Conservation (phyloP, 2,797 vertebrate genomes). For the Morelia viridis region DNA sequence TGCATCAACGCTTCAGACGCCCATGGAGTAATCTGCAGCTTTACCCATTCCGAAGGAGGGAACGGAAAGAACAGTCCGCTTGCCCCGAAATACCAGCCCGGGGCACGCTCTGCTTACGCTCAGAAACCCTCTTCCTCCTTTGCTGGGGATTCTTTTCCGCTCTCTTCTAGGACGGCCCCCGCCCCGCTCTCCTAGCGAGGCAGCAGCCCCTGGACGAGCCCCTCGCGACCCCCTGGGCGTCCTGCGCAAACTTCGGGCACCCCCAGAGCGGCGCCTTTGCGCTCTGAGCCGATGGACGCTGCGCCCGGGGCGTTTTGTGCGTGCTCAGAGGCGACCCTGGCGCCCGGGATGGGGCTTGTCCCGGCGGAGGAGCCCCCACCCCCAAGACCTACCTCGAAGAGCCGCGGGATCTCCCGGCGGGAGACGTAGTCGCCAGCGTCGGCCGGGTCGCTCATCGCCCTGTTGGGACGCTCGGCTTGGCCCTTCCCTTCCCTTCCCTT, state of each 20-base stretch:
- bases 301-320: not conserved
- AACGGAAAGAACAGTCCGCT: too few relatives aligned
- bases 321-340: not conserved
- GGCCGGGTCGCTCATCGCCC: conserved; percentile 28
- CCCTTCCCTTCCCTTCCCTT: not conserved
- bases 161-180: too few relatives aligned
- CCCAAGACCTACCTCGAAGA: conserved; percentile 44
- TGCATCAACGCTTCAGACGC: not conserved
- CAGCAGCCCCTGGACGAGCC: too few relatives aligned
- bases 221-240: not conserved
- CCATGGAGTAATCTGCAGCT: not conserved
- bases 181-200: not conserved
- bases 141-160: not conserved
- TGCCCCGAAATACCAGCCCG: not conserved
- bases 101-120: not conserved
- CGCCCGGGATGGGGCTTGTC: not conserved
- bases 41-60: not conserved
- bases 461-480: not conserved
- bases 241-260: not conserved
- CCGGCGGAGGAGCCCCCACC: not conserved
- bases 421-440: conserved; percentile 42
- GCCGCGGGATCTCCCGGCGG: conserved; percentile 38
- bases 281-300: not conserved
- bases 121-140: not conserved
- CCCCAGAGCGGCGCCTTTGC: not conserved